Evolutionary conservation across 2,113 vertebrate genomes (phyloP), one percentile per base, ranked within the genome.

Genomic region (Desmodus rotundus): DNA sequence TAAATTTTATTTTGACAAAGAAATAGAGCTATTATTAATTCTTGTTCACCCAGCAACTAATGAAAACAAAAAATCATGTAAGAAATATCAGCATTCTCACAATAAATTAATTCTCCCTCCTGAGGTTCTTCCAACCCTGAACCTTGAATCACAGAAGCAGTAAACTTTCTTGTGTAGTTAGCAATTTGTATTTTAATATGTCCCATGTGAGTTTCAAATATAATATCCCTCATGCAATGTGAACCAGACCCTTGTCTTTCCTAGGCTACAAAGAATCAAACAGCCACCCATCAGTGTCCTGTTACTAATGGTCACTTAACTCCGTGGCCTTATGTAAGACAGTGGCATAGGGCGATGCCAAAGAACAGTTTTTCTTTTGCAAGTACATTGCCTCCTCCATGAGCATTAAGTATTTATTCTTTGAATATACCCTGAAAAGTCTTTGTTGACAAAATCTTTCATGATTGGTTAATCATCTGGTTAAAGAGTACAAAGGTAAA

Each of bases 21-120:
- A 95, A 97, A 87, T 77, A 90, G 45, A 86, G 14, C 38, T 93
- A 17, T 86, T 84, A 89, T 80, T 93, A 96, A 74, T 93, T 93
- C 36, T 43, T 63, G 1, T 95, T 95, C 19, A 85, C 31, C 9
- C 31, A 83, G 16, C n/a, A 87, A 67, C 43, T 77, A 87, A 93
- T 16, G 38, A 78, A 70, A 93, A 82, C 70, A 45, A 89, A 85
- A 92, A 86, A 26, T 76, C 50, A 38, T n/a, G 2, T 82, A 94
- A 94, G 67, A 89, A 93, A 95, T 72, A 81, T 38, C 33, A 70
- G 8, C 50, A 84, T 87, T 85, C 33, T 38, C 24, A 38, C 9
- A 89, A 65, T 68, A 87, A 80, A 26, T 63, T 58, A 91, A 19
- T 54, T 89, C 17, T 90, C 28, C 26, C 24, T 92, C 56, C 28